Conservation (phyloP, 2,888 invertebrate species). For the Oligia strigilis region DNA sequence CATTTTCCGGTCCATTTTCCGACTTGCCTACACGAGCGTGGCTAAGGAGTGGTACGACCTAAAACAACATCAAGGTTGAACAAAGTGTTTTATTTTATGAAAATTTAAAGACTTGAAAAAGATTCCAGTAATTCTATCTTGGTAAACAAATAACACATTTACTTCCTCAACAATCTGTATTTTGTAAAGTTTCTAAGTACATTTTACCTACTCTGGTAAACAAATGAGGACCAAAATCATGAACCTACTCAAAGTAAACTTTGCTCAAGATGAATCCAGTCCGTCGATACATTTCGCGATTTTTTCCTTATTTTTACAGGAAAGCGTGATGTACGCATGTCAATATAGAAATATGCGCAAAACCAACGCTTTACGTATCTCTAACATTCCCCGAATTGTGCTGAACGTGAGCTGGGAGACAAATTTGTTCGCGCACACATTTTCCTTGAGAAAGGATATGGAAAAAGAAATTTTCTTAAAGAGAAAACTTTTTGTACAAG, state of each 20-base stretch:
- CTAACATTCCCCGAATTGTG: constrained; percentile 79
- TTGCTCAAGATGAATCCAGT: constrained; percentile 1
- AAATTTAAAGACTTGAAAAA: constrained; percentile 3
- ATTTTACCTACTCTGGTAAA: not conserved
- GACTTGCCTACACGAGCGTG: constrained; percentile 33
- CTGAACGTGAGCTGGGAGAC: constrained; percentile 79
- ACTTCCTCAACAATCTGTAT: not conserved
- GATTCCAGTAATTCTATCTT: not conserved
- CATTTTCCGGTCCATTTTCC: constrained; percentile 30
- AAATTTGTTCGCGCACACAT: constrained; percentile 75
- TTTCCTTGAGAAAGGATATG: constrained; percentile 76
- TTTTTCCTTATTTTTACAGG: constrained; percentile 48
- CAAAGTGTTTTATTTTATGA: constrained; percentile 11
- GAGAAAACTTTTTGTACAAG: constrained; percentile 68
- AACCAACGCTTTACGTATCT: constrained; percentile 78
- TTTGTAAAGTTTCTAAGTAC: not conserved
- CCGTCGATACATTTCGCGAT: constrained; percentile 14
- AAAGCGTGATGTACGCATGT: constrained; percentile 68
- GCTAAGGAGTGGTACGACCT: constrained; percentile 26
- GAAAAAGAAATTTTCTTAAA: constrained; percentile 73
- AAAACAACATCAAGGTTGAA: constrained; percentile 1
- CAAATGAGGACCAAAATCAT: not conserved
- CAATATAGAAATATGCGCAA: constrained; percentile 77
- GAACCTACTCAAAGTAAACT: constrained; percentile 11
- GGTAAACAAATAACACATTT: not conserved